Conservation (phyloP, 2,888 invertebrate species). For the Tipula confusa region DNA sequence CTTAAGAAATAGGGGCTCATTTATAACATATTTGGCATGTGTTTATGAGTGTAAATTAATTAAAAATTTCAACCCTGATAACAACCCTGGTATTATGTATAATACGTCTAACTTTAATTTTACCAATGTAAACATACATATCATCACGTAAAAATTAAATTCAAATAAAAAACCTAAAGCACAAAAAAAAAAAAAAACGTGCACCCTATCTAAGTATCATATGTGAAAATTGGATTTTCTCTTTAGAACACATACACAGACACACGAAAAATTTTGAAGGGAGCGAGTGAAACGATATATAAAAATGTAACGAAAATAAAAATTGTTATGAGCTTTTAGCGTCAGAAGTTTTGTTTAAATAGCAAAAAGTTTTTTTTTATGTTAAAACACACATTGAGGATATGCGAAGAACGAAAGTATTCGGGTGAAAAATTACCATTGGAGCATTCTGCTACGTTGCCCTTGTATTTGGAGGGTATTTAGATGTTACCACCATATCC, state of each 20-base stretch:
- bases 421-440: background rate
- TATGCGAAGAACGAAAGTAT: background rate
- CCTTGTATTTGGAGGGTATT: background rate
- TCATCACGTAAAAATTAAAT: conserved; percentile 25
- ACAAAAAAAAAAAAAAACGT: too few species aligned
- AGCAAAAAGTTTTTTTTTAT: conserved; percentile 20
- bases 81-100: background rate
- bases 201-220: background rate
- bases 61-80: background rate
- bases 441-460: background rate
- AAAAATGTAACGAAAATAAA: background rate
- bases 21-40: too few species aligned
- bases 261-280: background rate
- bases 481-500: too few species aligned
- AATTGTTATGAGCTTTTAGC: conserved; percentile 13
- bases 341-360: conserved; percentile 20
- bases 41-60: too few species aligned
- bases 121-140: conserved; percentile 4
- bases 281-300: background rate
- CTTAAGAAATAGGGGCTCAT: too few species aligned
- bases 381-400: background rate
- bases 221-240: conserved; percentile 20
- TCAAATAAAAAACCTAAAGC: background rate
- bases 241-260: too few species aligned
- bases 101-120: background rate